Conservation (phyloP, 2,113 vertebrate species). For the Romanogobio albipinnatus region DNA sequence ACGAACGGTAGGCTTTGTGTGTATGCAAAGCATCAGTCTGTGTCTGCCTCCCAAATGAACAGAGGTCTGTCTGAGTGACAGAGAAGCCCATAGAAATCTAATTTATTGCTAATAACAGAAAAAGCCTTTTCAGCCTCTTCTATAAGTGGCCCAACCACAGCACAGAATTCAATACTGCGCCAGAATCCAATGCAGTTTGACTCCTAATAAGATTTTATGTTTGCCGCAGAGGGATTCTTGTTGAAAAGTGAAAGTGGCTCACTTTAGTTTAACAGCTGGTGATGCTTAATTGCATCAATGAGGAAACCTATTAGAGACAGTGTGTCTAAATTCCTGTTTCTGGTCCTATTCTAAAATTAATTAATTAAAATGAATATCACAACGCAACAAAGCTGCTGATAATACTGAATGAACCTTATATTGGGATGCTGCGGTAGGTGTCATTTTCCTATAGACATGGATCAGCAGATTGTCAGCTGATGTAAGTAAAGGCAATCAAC, state of each 20-base stretch:
- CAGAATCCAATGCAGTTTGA: slow-evolving; percentile 36
- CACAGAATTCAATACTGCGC: slow-evolving; percentile 63
- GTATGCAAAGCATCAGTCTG: slow-evolving; percentile 5
- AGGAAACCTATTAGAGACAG: background rate
- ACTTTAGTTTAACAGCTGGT: slow-evolving; percentile 20
- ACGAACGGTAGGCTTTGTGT: too few relatives aligned
- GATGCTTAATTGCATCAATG: slow-evolving; percentile 26
- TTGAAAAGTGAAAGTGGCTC: slow-evolving; percentile 5
- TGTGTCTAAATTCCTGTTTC: background rate
- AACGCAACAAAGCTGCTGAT: too few relatives aligned
- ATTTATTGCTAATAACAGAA: slow-evolving; percentile 26
- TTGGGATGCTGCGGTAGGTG: too few relatives aligned
- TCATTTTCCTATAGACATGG: too few relatives aligned
- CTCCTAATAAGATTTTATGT: slow-evolving; percentile 26
- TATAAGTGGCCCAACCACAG: slow-evolving; percentile 42
- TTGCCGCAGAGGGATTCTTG: slow-evolving; percentile 8
- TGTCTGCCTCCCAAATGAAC: slow-evolving; percentile 23
- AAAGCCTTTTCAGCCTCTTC: slow-evolving; percentile 31
- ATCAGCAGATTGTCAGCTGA: too few relatives aligned
- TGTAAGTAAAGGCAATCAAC: too few relatives aligned
- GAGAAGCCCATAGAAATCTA: slow-evolving; percentile 32
- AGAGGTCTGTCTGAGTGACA: slow-evolving; percentile 27
- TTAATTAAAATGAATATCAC: too few relatives aligned
- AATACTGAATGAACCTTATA: too few relatives aligned
- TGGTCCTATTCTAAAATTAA: background rate